Base-by-base conservation (phyloP, 2,113 vertebrate genomes). In the Albula goreensis region DNA sequence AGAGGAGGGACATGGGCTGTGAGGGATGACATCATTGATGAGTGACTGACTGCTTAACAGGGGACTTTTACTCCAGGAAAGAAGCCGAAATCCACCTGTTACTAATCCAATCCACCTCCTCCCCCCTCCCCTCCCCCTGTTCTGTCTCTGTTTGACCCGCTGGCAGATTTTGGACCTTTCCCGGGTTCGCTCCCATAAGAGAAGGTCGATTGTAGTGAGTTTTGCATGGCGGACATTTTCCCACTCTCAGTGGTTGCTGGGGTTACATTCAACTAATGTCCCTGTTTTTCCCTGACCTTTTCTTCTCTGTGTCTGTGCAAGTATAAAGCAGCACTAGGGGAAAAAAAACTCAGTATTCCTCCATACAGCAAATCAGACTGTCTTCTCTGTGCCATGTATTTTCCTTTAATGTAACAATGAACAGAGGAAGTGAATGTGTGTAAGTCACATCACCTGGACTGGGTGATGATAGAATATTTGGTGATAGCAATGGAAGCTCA, bases 141-240 rank as follows among this genome's bases (percentile, higher is more conserved):
- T 60, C 81, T 60, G 66, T 85, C 77, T 41, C 70, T 19, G 22
- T 79, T 52, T 50, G 84, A 49, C 52, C 66, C 17, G 31, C 31
- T 51, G 91, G 91, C 93, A 95, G 94, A 94, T 89, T 85, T 85
- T 92, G 92, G 92, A 93, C 85, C 89, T 87, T 83, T 90, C 90
- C 85, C 50, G 81, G 19, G 89, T 87, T 86, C 87, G 86, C 88
- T 90, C 91, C 93, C 93, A 89, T 94, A 95, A 89, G 88, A 94
- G 93, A 93, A 89, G 92, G 94, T 93, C 93, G 90, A 92, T 94
- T 91, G 81, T 93, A 94, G 95, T 94, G 94, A 94, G 94, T 95
- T 92, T 82, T 91, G 87, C 89, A 89, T 92, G 92, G 53, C 52
- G 86, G 88, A 89, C 56, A 57, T 22, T 78, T 25, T 10, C n/a